Base-by-base conservation (phyloP, 1,140 invertebrate species). In the Laupala kohalensis region DNA sequence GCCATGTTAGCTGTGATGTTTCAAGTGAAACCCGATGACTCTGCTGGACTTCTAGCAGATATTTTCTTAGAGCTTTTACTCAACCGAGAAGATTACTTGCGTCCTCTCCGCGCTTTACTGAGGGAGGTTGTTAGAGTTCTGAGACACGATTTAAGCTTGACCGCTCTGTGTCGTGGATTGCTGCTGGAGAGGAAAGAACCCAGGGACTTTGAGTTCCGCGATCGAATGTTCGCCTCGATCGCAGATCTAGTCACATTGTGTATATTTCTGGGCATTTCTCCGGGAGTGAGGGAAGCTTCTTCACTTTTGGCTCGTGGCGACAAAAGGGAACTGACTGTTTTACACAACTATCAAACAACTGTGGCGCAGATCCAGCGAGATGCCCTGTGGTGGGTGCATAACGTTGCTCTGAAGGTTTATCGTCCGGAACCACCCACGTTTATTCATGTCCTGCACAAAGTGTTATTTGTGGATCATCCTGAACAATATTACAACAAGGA, bases 401-500 rank as follows among this genome's bases (percentile, higher is more conserved):
- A 90, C 73, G 85, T 87, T 12, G 93, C 92, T 12, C 85, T 89
- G 37, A 86, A 88, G 69, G 82, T 92, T 62, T 94, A 91, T 79
- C 85, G 89, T 66, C 87, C 93, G 4, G 86, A 84, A 26, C 82
- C 87, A 13, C 83, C 83, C 30, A 93, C 95, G 72, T 92, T 91
- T 76, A 83, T 90, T 67, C 89, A 90, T 74, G 90, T 89, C 25
- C 80, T 97, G 37, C 90, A 94, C 76, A 97, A 97, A 81, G 85
- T 96, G 69, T 83, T 96, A 76, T 87, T 97, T 68, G 83, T 97
- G 76, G 95, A 97, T 79, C 85, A 87, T 72, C 81, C 88, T 1
- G 95, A 97, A 72, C 87, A 91, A 64, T 97, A 97, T 81, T 94
- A 90, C 77, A 94, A 93, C 77, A 86, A 92, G 73, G 96, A 98